Conservation (phyloP, 2,888 invertebrate species). For the Aphidoletes aphidimyza region DNA sequence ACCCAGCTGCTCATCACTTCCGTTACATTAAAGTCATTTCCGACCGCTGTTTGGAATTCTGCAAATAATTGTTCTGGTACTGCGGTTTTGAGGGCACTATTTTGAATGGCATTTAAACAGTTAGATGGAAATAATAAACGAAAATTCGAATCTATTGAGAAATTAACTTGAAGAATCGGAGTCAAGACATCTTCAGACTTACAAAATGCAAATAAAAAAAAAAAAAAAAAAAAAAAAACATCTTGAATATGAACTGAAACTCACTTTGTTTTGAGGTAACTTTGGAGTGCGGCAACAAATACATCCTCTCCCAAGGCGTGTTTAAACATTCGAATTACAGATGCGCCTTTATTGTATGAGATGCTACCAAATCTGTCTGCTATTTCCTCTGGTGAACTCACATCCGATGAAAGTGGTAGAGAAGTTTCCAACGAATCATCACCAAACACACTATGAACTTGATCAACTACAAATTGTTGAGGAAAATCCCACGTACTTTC, state of each 20-base stretch:
- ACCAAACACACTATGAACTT: conserved; percentile 73
- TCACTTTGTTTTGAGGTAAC: conserved; percentile 70
- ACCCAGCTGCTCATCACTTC: conserved; percentile 69
- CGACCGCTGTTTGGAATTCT: conserved; percentile 65
- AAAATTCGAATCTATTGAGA: no score
- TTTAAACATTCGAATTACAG: conserved; percentile 76
- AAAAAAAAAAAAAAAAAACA: background rate
- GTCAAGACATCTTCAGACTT: no score
- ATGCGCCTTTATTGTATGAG: conserved; percentile 76
- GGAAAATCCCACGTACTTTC: conserved; percentile 73
- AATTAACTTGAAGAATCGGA: no score
- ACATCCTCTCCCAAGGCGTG: conserved; percentile 70
- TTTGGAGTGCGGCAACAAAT: conserved; percentile 69
- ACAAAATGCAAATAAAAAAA: no score
- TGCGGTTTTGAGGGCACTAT: conserved; percentile 66
- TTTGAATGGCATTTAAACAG: background rate
- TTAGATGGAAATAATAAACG: background rate
- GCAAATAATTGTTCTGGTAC: conserved; percentile 69
- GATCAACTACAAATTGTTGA: conserved; percentile 77
- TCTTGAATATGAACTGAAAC: background rate
- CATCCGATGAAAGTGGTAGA: conserved; percentile 71
- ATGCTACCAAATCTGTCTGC: conserved; percentile 74
- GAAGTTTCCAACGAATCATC: conserved; percentile 71
- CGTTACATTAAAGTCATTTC: conserved; percentile 62
- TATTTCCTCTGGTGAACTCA: conserved; percentile 71